Conservation (phyloP, 1,140 invertebrate species). For the Tigriopus japonicus region DNA sequence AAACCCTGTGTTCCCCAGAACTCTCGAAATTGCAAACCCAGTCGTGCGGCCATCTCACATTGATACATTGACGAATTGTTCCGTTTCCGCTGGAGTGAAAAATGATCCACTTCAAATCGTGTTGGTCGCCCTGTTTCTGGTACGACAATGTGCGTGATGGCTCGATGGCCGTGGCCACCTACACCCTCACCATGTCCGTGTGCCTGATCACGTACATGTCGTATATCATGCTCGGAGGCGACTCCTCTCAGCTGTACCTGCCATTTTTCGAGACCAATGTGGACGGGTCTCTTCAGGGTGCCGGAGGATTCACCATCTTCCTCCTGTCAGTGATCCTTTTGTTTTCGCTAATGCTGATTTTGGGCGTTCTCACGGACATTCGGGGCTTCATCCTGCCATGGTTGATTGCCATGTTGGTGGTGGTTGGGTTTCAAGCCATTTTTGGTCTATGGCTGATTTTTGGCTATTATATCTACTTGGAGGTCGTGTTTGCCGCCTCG, state of each 20-base stretch:
- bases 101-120: conserved; percentile 52
- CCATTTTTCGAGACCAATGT: conserved; percentile 68
- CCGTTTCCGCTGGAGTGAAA: neutral
- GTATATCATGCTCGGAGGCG: conserved; percentile 58
- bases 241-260: conserved; percentile 62
- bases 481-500: conserved; percentile 48
- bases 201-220: conserved; percentile 43
- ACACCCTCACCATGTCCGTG: conserved; percentile 30
- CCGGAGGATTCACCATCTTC: conserved; percentile 45
- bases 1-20: too few species aligned
- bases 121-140: conserved; percentile 69
- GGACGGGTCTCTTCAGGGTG: conserved; percentile 30
- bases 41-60: too few species aligned
- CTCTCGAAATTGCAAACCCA: too few species aligned
- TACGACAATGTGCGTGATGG: conserved; percentile 50
- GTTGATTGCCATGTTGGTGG: conserved; percentile 43
- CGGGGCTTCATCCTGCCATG: conserved; percentile 59
- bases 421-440: conserved; percentile 48
- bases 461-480: conserved; percentile 69
- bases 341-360: conserved; percentile 37
- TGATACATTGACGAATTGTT: neutral
- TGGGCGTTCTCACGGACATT: conserved; percentile 39
- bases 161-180: conserved; percentile 49
- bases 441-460: conserved; percentile 62
- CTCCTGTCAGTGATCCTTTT: conserved; percentile 45